phyloP scores from a whole-genome alignment of 2,797 vertebrate genomes.

The Sebastes taczanowskii region DNA sequence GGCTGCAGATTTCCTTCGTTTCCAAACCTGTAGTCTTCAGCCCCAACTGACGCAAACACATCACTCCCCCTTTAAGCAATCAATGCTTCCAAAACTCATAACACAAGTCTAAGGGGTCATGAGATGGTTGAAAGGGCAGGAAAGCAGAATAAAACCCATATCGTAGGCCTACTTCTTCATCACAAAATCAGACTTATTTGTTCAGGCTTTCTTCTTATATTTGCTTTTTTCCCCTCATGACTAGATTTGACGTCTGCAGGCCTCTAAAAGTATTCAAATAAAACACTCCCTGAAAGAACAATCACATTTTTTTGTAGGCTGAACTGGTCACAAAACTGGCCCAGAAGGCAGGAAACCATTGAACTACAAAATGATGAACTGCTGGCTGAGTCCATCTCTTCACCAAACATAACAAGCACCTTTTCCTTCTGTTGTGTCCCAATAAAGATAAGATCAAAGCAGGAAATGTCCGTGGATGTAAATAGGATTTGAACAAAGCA shows the following conservation, averaged over 20 bases:
- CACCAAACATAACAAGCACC: not conserved
- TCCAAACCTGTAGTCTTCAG: not conserved
- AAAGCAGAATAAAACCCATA: not conserved
- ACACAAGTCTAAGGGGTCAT: not conserved
- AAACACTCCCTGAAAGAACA: not conserved
- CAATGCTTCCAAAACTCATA: rapidly evolving
- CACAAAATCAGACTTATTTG: not conserved
- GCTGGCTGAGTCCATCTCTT: not conserved
- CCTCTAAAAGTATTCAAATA: no score
- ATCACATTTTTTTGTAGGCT: not conserved
- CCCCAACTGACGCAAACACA: not conserved
- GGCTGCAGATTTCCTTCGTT: not conserved
- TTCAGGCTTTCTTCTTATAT: not conserved
- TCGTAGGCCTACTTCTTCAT: not conserved
- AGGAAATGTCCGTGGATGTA: not conserved
- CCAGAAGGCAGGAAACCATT: not conserved
- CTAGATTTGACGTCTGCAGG: not conserved
- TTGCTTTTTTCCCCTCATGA: no score
- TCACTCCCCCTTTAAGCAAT: not conserved
- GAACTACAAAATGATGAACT: not conserved
- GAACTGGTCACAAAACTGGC: not conserved
- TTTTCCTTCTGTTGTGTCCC: not conserved
- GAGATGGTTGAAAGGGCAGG: not conserved
- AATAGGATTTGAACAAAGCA: conserved; percentile 2
- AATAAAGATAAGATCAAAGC: conserved; percentile 22